phyloP scores from a whole-genome alignment of 2,888 invertebrate genomes.

The Ornithoptera alexandrae region DNA sequence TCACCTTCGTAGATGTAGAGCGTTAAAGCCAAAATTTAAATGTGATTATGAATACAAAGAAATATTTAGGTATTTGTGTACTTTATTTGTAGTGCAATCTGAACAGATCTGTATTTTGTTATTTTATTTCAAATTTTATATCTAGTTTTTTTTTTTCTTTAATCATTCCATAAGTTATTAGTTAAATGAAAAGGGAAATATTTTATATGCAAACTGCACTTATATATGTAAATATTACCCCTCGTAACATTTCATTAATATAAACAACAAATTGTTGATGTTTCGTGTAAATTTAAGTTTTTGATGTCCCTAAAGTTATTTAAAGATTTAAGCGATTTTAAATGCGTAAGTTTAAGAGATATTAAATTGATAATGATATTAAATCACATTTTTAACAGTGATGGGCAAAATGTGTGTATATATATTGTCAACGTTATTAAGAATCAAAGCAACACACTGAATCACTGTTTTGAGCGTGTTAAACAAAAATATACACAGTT shows the following conservation, averaged over 20 bases:
- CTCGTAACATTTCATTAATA: slow-evolving; percentile 3
- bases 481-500: neutral
- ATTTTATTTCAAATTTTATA: slow-evolving; percentile 59
- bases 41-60: slow-evolving; percentile 67
- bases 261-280: slow-evolving; percentile 11
- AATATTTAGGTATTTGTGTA: slow-evolving; percentile 39
- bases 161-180: slow-evolving; percentile 58
- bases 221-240: slow-evolving; percentile 6
- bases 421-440: slow-evolving; percentile 11
- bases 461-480: slow-evolving; percentile 2
- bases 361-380: slow-evolving; percentile 32
- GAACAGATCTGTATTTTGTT: slow-evolving; percentile 69
- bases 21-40: slow-evolving; percentile 66
- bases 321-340: slow-evolving; percentile 23
- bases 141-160: slow-evolving; percentile 43
- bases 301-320: slow-evolving; percentile 11
- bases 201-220: slow-evolving; percentile 3
- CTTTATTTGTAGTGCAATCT: slow-evolving; percentile 54
- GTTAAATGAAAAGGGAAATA: slow-evolving; percentile 38
- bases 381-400: slow-evolving; percentile 21
- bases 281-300: slow-evolving; percentile 9
- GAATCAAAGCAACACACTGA: slow-evolving; percentile 9
- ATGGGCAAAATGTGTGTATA: slow-evolving; percentile 5
- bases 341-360: slow-evolving; percentile 27
- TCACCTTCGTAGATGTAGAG: slow-evolving; percentile 43